Evolutionary conservation across 2,888 invertebrate species (phyloP), one percentile per base, ranked within the genome.

Genomic region (Ashinkailepas kermadecensis): DNA sequence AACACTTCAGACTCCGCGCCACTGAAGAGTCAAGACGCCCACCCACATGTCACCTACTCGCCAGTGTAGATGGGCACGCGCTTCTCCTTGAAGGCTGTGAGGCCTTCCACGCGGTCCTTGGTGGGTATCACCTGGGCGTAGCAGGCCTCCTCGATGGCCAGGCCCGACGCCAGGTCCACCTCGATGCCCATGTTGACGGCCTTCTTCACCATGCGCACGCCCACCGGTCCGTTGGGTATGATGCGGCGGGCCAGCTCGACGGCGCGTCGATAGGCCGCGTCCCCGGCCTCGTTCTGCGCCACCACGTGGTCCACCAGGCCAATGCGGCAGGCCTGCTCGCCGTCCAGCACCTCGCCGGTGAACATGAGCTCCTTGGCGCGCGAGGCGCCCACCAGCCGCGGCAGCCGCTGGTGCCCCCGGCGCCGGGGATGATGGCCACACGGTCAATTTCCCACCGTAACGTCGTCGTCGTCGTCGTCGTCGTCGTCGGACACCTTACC

Each of bases 321-420:
- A 83, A 94, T 88, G 83, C 91, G 87, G 85, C 91, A 90, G 0
- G 98, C 99, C 88, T 95, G 91, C 10, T 88, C 87, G 1, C 97
- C 99, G 86, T 91, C 91, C 7, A 99, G 87, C 78, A 96, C 89
- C 85, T 94, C 90, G 0, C 93, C 94, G 0, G 96, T 96, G 85
- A 92, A 97, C 84, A 98, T 96, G 0, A 98, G 88, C 88, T 99
- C 99, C 87, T 99, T 99, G 0, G 99, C 99, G 83, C 93, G 88
- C 6, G 97, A 91, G 1, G 92, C 90, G 81, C 94, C 95, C 13
- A 99, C 90, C 74, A 95, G 89, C 84, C 99, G 90, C 0, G 98
- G 93, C 79, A 99, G 88, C 86, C 97, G 89, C 88, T 99, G 98
- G 98, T 98, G 54, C 99, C 99, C 12, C 99, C 99, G 70, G 95